Percentiles rank a stretch among this genome's conserved stretches.
Conservation (phyloP, 2,888 invertebrate species). For the Nemotelus nigrinus region DNA sequence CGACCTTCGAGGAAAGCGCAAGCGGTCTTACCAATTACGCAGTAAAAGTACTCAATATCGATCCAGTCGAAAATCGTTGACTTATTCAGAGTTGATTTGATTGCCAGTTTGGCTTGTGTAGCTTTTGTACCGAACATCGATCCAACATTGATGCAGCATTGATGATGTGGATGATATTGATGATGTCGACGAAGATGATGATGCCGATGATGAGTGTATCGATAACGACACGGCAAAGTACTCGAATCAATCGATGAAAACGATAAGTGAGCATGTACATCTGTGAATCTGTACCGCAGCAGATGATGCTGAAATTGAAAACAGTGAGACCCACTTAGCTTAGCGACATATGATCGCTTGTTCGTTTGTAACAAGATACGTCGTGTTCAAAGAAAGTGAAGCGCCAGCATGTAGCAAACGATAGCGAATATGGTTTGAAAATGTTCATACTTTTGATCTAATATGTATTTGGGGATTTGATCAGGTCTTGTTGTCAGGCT, state of each 20-base stretch:
- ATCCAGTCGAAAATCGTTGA: slow-evolving; percentile 16
- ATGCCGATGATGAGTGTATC: slow-evolving; percentile 19
- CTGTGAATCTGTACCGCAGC: background rate
- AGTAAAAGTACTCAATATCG: slow-evolving; percentile 44
- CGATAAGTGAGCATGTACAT: background rate
- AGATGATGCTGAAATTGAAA: slow-evolving; percentile 12
- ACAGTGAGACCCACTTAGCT: slow-evolving; percentile 30
- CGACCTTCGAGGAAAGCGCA: slow-evolving; percentile 51
- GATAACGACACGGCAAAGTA: slow-evolving; percentile 36
- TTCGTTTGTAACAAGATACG: slow-evolving; percentile 21
- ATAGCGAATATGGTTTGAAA: too few relatives aligned
- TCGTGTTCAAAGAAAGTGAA: slow-evolving; percentile 33
- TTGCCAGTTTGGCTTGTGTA: background rate
- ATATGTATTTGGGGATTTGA: too few relatives aligned
- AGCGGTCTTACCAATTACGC: slow-evolving; percentile 49
- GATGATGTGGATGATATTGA: background rate
- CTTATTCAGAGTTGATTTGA: slow-evolving; percentile 25
- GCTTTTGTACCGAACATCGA: background rate
- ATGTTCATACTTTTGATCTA: too few relatives aligned
- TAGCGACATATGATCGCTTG: background rate
- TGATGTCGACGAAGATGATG: background rate
- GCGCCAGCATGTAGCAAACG: slow-evolving; percentile 1
- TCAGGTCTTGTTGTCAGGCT: too few relatives aligned
- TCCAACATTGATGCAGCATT: too few relatives aligned
- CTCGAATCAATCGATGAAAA: slow-evolving; percentile 28